Evolutionary conservation across 2,113 vertebrate genomes (phyloP).

Genomic region (Poecile atricapillus): DNA sequence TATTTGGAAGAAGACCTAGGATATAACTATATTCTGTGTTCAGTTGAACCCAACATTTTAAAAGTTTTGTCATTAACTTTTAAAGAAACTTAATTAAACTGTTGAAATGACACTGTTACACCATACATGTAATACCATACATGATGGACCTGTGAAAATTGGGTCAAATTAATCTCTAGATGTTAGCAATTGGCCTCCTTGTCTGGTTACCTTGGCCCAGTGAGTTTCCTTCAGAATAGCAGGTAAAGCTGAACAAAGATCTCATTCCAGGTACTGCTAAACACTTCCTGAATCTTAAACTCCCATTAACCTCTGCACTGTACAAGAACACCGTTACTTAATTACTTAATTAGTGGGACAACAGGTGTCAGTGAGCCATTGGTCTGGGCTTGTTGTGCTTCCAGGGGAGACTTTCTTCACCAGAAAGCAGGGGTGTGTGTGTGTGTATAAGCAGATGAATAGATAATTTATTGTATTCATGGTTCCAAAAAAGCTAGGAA

Average conservation of each 20-base stretch:
- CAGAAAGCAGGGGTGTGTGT: neutral
- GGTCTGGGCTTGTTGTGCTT: neutral
- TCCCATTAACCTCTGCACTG: neutral
- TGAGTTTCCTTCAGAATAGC: neutral
- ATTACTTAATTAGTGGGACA: neutral
- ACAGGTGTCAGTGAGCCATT: neutral
- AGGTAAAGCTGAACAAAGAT: neutral
- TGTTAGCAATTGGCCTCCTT: neutral
- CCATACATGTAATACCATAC: neutral
- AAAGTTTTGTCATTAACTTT: neutral
- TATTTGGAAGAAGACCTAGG: neutral
- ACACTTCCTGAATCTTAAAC: neutral
- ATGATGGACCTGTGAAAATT: neutral
- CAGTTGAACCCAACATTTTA: neutral
- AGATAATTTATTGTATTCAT: neutral
- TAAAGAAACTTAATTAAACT: neutral
- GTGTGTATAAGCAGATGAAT: neutral
- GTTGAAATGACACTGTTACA: neutral
- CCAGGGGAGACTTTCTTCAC: neutral
- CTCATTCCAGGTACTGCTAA: neutral
- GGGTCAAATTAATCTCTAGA: neutral
- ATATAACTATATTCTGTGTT: neutral
- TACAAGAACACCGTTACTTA: neutral
- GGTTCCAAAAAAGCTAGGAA: neutral
- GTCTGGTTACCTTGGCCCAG: neutral